These are phyloP conservation scores for Stegana nigrithorax DNA, from an alignment of 2,888 invertebrate species.

Conservation along the genomic window DNA sequence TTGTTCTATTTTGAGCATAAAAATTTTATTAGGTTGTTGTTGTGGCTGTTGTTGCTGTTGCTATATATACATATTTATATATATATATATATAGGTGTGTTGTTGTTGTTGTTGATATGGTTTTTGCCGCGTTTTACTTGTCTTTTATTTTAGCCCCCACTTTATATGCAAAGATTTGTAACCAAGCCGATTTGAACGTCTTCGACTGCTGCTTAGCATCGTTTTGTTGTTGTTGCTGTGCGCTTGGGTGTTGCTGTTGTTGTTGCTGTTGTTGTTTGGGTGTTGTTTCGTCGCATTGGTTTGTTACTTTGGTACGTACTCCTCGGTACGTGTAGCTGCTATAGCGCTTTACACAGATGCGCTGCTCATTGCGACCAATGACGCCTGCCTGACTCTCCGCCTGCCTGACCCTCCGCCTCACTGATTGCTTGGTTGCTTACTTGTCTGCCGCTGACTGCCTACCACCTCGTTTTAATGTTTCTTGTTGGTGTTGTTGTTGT, in stretches of 20 bases:
- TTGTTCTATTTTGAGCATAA: conserved; percentile 19
- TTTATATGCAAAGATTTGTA: neutral
- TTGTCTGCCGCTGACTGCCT: too few species aligned
- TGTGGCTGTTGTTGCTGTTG: neutral
- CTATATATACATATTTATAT: conserved; percentile 3
- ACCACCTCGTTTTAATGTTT: too few species aligned
- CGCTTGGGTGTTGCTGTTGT: neutral
- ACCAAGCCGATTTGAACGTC: too few species aligned
- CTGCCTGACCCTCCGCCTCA: neutral
- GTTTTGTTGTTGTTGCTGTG: conserved; percentile 14
- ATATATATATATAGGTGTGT: too few species aligned
- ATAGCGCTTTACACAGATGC: conserved; percentile 1
- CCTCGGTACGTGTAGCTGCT: too few species aligned
- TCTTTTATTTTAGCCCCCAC: neutral
- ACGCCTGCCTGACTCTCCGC: too few species aligned
- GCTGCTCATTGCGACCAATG: too few species aligned
- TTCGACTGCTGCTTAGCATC: too few species aligned
- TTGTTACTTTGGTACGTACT: too few species aligned
- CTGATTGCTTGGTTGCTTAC: too few species aligned
- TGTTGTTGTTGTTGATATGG: neutral
- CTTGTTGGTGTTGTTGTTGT: conserved; percentile 1
- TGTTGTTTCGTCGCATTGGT: too few species aligned
- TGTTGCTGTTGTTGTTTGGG: neutral
- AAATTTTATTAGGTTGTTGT: conserved; percentile 9
- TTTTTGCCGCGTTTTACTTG: conserved; percentile 18